phyloP scores from a whole-genome alignment of 2,797 vertebrate species.

The Falco rusticolus region DNA sequence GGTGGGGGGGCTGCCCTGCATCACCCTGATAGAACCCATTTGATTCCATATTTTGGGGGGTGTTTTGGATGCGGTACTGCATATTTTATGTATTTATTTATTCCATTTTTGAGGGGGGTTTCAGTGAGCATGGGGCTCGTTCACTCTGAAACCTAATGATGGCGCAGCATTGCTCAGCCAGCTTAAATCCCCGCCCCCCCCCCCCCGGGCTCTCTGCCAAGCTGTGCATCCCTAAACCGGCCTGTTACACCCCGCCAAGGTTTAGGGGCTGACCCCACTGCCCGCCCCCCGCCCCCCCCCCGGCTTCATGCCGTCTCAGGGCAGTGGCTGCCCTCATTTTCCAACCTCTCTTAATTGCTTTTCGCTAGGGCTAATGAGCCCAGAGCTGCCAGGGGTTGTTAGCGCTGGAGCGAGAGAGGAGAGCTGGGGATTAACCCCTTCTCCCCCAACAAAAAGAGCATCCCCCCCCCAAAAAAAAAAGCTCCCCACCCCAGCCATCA shows the following conservation, averaged over 20 bases:
- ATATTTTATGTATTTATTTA: neutral
- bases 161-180: rapidly evolving
- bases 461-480: neutral
- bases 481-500: neutral
- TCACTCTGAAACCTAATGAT: neutral
- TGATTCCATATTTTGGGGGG: too few relatives aligned
- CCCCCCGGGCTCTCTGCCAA: rapidly evolving
- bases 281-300: too few relatives aligned
- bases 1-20: neutral
- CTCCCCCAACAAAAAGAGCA: neutral
- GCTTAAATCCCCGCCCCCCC: rapidly evolving
- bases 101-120: too few relatives aligned
- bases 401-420: constrained; percentile 45
- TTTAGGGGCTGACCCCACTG: neutral
- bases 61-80: neutral
- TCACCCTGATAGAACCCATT: rapidly evolving
- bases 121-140: rapidly evolving
- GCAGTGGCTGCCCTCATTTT: constrained; percentile 29
- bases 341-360: constrained; percentile 63
- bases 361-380: constrained; percentile 44
- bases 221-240: neutral
- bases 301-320: neutral
- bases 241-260: neutral
- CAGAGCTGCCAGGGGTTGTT: constrained; percentile 69
- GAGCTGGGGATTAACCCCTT: neutral